These are phyloP conservation scores for Limnodromus scolopaceus DNA, from an alignment of 2,797 vertebrate genomes.

Conservation along the genomic window DNA sequence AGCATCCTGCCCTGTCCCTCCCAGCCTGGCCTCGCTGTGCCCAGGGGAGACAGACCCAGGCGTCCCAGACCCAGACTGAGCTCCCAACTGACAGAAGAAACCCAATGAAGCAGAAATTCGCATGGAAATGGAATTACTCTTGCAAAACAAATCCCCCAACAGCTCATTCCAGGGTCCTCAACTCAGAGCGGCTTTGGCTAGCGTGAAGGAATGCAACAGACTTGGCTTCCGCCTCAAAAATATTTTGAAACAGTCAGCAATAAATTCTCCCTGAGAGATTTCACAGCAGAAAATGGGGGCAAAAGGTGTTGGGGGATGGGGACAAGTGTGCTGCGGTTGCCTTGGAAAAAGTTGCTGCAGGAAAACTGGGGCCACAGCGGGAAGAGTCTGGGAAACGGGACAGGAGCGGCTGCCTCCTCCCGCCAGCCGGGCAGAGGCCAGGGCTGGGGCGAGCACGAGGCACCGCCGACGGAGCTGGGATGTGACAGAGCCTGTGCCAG, in stretches of 20 bases:
- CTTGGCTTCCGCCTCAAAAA: background rate
- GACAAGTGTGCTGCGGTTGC: background rate
- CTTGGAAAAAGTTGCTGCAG: background rate
- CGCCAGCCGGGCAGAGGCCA: background rate
- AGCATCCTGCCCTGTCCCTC: background rate
- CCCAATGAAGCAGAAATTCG: background rate
- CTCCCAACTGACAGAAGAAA: background rate
- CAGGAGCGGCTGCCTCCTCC: background rate
- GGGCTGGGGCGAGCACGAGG: fast-evolving
- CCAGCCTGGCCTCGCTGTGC: background rate
- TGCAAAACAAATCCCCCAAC: background rate
- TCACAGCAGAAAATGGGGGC: background rate
- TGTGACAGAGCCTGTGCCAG: background rate
- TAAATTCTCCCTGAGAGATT: constrained; percentile 1
- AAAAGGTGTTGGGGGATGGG: constrained; percentile 18
- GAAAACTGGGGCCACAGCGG: background rate
- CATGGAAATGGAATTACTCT: background rate
- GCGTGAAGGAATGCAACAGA: background rate
- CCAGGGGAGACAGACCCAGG: background rate
- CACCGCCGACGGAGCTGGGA: background rate
- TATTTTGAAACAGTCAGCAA: constrained; percentile 24
- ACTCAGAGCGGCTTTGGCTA: background rate
- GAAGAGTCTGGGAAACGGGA: background rate
- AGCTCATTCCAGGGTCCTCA: background rate
- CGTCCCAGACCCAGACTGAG: fast-evolving